phyloP scores from a whole-genome alignment of 2,888 invertebrate species.

The Nasonovia ribisnigri region DNA sequence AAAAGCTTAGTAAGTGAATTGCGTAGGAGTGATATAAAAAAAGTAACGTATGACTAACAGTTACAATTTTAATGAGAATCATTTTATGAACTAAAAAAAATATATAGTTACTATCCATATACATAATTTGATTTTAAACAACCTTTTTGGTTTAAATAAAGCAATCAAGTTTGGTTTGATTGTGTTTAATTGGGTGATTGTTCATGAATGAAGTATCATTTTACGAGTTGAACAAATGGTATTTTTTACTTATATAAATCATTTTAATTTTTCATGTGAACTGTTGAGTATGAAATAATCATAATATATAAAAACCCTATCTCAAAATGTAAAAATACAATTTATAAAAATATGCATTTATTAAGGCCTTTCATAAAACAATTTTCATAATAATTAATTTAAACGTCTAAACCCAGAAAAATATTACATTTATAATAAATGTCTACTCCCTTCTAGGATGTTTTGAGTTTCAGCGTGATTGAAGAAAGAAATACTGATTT shows the following conservation, averaged over 20 bases:
- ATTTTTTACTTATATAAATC: neutral
- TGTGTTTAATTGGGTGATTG: slow-evolving; percentile 1
- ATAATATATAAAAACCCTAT: neutral
- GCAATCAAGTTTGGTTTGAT: neutral
- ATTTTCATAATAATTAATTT: neutral
- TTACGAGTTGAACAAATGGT: neutral
- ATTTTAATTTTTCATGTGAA: neutral
- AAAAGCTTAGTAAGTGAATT: neutral
- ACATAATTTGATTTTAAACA: neutral
- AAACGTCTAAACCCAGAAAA: neutral
- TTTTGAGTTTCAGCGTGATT: neutral
- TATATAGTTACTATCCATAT: neutral
- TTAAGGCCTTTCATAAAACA: neutral
- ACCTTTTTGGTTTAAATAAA: neutral
- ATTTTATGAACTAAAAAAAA: neutral
- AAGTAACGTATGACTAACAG: neutral
- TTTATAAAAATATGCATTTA: neutral
- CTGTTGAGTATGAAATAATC: neutral
- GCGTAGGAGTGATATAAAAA: neutral
- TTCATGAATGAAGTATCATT: slow-evolving; percentile 1
- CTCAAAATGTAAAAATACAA: neutral
- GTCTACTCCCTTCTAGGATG: neutral
- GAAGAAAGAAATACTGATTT: neutral
- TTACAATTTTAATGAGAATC: neutral
- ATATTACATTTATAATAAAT: neutral